phyloP scores from a whole-genome alignment of 2,113 vertebrate genomes.

The Paedocypris sp. region DNA sequence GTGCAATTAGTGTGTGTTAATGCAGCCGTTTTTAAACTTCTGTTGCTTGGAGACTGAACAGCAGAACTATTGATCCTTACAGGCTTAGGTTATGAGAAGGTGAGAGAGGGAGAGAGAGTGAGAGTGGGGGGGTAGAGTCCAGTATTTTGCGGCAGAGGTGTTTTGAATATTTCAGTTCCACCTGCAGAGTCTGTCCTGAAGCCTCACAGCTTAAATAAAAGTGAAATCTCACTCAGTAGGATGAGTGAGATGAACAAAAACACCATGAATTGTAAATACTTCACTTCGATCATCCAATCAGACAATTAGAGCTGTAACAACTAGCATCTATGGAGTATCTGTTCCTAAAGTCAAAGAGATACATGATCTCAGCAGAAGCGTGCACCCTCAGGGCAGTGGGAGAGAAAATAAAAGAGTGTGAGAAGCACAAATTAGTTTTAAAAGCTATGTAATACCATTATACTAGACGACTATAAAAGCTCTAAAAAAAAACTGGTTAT shows the following conservation, averaged over 20 bases:
- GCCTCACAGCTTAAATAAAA: background rate
- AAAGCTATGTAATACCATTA: too few species aligned
- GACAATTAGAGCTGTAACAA: too few species aligned
- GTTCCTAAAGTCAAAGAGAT: too few species aligned
- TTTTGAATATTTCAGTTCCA: conserved; percentile 23
- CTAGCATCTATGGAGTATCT: too few species aligned
- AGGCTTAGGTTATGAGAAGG: background rate
- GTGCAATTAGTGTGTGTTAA: background rate
- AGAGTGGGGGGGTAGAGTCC: conserved; percentile 11
- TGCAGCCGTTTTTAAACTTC: background rate
- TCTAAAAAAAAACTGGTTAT: too few species aligned
- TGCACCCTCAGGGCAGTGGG: too few species aligned
- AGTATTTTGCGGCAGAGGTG: background rate
- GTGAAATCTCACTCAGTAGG: background rate
- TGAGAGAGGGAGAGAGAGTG: background rate
- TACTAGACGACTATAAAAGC: too few species aligned
- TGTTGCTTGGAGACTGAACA: conserved; percentile 17
- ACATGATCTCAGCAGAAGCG: too few species aligned
- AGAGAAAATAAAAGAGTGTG: too few species aligned
- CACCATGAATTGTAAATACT: background rate
- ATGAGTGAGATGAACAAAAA: background rate
- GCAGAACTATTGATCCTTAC: conserved; percentile 6
- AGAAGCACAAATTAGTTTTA: too few species aligned
- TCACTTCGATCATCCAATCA: too few species aligned
- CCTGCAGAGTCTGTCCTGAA: conserved; percentile 1